Base-by-base conservation (phyloP, 2,797 vertebrate species). In the Brotula barbata region DNA sequence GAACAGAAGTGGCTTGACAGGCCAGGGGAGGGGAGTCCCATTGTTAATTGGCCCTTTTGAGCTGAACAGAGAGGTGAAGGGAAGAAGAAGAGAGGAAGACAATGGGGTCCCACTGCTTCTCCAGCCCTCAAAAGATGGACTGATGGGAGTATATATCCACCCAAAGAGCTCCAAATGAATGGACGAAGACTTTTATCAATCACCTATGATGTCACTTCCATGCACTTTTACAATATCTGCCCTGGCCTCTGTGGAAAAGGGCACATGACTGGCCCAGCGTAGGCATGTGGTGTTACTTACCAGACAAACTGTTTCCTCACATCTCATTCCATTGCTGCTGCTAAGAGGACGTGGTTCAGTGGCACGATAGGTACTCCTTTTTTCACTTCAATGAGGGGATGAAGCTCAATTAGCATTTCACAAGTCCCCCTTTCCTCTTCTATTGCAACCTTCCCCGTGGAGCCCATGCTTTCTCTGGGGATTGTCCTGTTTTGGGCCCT, bases 401-500 rank as follows among this genome's bases (percentile, higher is more conserved):
- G 91, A 89, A 90, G 90, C 85, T 87, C 93, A 93, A 90, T 92
- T 92, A 93, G 92, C 93, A 91, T 94, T 95, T 94, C 94, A 94
- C 94, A 94, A 91, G 94, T 91, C 89, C 88, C 90, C 80, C 88
- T 89, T 91, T 92, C 91, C 89, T 75, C 89, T 87, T 88, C 83
- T 77, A 77, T 92, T 90, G 92, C 94, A 90, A 92, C 93, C 94
- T 95, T 96, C 92, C 93, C 93, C 83, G 91, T 85, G 71, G 93
- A 87, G 93, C 90, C 92, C 91, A 90, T 89, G 90, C 93, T 94
- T 92, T 90, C 93, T 93, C 92, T 87, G 56, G 91, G 89, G 93
- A 94, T 94, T 92, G 91, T 96, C 96, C 96, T 95, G 94, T 93
- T 95, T 97, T 92, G 93, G 92, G 91, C 93, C 93, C 93, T 95